Base-by-base conservation (phyloP, 2,888 invertebrate species). In the Drosophila mimica region DNA sequence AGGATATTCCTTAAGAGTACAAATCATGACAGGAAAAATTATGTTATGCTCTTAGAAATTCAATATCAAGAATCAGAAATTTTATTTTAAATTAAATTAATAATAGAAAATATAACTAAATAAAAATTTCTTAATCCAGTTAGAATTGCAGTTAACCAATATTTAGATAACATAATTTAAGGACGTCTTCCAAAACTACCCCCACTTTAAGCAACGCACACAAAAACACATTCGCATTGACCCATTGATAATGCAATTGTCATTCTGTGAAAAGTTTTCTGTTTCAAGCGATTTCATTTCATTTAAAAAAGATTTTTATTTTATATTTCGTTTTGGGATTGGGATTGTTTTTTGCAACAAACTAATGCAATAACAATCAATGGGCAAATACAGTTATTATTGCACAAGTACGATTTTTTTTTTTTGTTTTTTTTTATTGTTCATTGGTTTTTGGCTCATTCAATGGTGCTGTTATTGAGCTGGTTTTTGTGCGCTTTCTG, bases 281-380 rank as follows among this genome's bases (percentile, higher is more conserved):
- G 66, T 56, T 70, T 59, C 40, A 62, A 49, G 28, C 58, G 56
- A 62, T 62, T 68, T 74, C 25, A 60, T 9, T 78, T 48, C 59
- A 53, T 65, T 69, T 64, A 20, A 38, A 52, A 38, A 48, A 54
- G 58, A 31, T 9, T 48, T 62, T 71, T 17, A 36, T 49, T 36
- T 61, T 54, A 56, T 52, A 20, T 63, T 38, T 31, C 40, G 53
- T 59, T 48, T 74, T 3, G 25, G 25, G 8, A 25, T 76, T 62
- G 4, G 4, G 8, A 25, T 46, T 46, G 25, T 67, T 66, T 68
- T 64, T 60, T 72, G 60, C 56, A 38, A 57, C 70, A 76, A 87
- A 84, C 84, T 84, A 89, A 87, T 87, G 89, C 88, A 84, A 84
- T 84, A 89, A 87, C 88, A 84, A 82, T 87, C 88, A 89, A 89